Evolutionary conservation across 2,888 invertebrate species (phyloP), one percentile per base, ranked within the genome.

Genomic region (Argyra leucocephala): DNA sequence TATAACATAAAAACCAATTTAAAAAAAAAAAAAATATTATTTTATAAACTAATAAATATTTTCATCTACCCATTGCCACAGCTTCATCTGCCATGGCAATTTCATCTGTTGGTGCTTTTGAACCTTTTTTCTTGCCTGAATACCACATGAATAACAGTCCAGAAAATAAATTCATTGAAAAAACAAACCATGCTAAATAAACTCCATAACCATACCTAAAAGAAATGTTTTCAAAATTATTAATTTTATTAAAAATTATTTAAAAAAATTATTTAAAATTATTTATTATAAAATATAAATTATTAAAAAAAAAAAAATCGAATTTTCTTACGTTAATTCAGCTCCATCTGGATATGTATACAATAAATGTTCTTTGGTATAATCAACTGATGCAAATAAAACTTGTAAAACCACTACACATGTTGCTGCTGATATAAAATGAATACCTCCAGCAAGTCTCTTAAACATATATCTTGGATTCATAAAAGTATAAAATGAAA

Each of bases 381-480:
- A 88, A 64, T 88, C 86, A 62, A 89, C 85, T 0, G 88, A 84
- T 4, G 88, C 86, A 72, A 88, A 84, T 68, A 90, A 83, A 0
- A 93, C 91, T 81, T 93, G 91, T 61, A 91, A 86, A 48, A 92
- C 90, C 1, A 92, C 91, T 71, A 93, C 83, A 18, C 88, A 85
- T 68, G 90, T 89, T 3, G 89, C 86, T 65, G 88, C 93, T 86
- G 90, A 87, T 66, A 93, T 88, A 72, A 93, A 87, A 75, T 92
- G 90, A 67, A 93, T 88, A 22, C 90, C 89, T 0, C 90, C 91
- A 4, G 93, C 91, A 24, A 93, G 82, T 57, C 93, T 82, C 76
- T 93, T 93, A 81, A 91, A 92, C 87, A 91, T 93, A 76, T 93
- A 93, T 5, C 93, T 84, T 3, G 91, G 90, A 75, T 93, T 89